phyloP scores from a whole-genome alignment of 2,888 invertebrate genomes.

The Atethmia centrago region DNA sequence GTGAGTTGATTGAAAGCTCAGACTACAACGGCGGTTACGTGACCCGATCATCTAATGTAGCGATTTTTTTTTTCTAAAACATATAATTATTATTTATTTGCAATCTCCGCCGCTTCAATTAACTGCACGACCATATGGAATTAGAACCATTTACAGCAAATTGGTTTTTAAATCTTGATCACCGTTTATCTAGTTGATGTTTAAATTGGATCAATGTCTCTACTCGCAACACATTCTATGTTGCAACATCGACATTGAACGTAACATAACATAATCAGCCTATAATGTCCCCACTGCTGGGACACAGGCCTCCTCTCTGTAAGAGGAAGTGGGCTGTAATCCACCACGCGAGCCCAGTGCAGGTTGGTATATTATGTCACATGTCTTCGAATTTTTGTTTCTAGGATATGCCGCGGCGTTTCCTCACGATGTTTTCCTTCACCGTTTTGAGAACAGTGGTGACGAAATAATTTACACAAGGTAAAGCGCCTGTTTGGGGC shows the following conservation, averaged over 20 bases:
- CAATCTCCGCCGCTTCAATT: constrained; percentile 70
- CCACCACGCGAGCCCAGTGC: too few species aligned
- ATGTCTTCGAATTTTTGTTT: too few species aligned
- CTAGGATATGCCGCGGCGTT: too few species aligned
- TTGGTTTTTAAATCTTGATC: constrained; percentile 56
- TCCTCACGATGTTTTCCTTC: too few species aligned
- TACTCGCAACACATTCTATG: constrained; percentile 22
- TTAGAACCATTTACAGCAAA: constrained; percentile 68
- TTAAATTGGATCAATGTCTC: constrained; percentile 53
- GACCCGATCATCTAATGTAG: constrained; percentile 81
- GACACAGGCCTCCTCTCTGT: too few species aligned
- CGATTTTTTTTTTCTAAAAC: constrained; percentile 76
- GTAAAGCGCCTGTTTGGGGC: too few species aligned
- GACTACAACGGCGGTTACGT: constrained; percentile 79
- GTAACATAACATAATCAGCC: too few species aligned
- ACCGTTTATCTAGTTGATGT: constrained; percentile 34
- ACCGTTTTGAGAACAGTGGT: too few species aligned
- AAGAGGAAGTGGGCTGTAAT: too few species aligned
- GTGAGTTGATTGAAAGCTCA: constrained; percentile 82
- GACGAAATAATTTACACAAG: too few species aligned
- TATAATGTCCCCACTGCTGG: too few species aligned
- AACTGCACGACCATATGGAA: constrained; percentile 69
- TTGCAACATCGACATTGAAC: background rate
- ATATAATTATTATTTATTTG: constrained; percentile 78
- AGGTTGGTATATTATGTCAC: too few species aligned